Percentiles rank a stretch among this genome's conserved stretches.
These are phyloP conservation scores for Microtus californicus DNA, from an alignment of 2,797 vertebrate genomes.

Conservation along the genomic window DNA sequence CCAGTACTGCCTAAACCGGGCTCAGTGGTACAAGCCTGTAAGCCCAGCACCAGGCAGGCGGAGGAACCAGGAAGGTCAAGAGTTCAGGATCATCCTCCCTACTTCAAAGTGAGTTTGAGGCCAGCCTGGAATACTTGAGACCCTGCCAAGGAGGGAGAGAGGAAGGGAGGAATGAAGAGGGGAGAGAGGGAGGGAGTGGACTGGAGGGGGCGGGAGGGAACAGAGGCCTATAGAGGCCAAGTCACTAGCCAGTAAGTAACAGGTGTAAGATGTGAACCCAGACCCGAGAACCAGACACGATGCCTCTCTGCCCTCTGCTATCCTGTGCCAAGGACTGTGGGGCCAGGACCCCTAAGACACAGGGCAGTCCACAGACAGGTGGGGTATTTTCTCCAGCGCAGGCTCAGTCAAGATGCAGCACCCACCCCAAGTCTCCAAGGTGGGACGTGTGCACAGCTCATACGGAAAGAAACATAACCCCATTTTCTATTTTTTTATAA, in stretches of 20 bases:
- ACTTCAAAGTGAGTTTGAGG: background rate
- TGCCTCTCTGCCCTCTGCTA: background rate
- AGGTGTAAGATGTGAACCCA: background rate
- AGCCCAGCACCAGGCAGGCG: background rate
- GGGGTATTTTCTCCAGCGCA: background rate
- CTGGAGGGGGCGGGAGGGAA: background rate
- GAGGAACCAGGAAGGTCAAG: background rate
- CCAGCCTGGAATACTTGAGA: background rate
- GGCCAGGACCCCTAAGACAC: background rate
- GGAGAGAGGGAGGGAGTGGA: background rate
- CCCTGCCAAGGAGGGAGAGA: background rate
- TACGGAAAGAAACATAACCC: background rate
- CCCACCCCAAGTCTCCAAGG: background rate
- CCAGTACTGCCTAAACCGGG: background rate
- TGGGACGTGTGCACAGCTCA: accelerated
- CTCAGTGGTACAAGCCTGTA: background rate
- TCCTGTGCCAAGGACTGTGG: background rate
- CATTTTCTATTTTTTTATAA: background rate
- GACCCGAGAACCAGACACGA: background rate
- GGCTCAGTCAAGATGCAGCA: accelerated
- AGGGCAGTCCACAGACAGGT: accelerated
- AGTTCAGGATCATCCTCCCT: background rate
- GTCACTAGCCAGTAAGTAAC: background rate
- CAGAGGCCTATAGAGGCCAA: background rate
- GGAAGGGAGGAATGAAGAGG: background rate